These are phyloP conservation scores for Pardosa pseudoannulata DNA, from an alignment of 2,888 invertebrate genomes.

Conservation along the genomic window DNA sequence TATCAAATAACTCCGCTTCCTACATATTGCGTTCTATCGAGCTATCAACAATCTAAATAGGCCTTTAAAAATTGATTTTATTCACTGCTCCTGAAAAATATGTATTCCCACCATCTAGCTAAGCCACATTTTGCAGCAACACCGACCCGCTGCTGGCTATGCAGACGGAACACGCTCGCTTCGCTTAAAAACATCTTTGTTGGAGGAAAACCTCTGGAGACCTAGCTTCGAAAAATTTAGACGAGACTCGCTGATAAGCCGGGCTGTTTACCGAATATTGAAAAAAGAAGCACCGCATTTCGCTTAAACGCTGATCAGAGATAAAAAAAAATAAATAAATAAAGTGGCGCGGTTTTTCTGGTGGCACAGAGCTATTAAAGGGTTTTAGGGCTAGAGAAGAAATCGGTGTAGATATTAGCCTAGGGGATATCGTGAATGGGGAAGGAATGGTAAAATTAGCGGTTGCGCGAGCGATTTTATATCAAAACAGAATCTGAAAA, in stretches of 20 bases:
- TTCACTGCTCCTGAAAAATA: not conserved
- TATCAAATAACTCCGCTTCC: not conserved
- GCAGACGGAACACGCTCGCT: not conserved
- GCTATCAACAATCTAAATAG: not conserved
- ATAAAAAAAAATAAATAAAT: no score
- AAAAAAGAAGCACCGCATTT: constrained; percentile 30
- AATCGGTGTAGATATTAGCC: not conserved
- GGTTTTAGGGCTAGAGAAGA: constrained; percentile 5
- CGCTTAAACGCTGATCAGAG: constrained; percentile 44
- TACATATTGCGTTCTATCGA: not conserved
- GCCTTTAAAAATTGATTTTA: constrained; percentile 17
- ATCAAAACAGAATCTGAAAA: not conserved
- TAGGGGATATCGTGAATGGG: not conserved
- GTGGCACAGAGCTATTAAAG: constrained; percentile 35
- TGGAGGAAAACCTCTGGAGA: not conserved
- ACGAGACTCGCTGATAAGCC: constrained; percentile 21
- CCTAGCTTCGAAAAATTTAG: not conserved
- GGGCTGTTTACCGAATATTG: constrained; percentile 48
- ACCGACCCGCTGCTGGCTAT: constrained; percentile 5
- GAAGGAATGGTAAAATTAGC: constrained; percentile 27
- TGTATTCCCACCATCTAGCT: not conserved
- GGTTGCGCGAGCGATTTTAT: constrained; percentile 33
- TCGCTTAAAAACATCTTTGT: constrained; percentile 5
- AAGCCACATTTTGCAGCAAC: not conserved
- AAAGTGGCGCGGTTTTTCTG: constrained; percentile 22